phyloP scores from a whole-genome alignment of 2,113 vertebrate species.

The Beaufortia kweichowensis region DNA sequence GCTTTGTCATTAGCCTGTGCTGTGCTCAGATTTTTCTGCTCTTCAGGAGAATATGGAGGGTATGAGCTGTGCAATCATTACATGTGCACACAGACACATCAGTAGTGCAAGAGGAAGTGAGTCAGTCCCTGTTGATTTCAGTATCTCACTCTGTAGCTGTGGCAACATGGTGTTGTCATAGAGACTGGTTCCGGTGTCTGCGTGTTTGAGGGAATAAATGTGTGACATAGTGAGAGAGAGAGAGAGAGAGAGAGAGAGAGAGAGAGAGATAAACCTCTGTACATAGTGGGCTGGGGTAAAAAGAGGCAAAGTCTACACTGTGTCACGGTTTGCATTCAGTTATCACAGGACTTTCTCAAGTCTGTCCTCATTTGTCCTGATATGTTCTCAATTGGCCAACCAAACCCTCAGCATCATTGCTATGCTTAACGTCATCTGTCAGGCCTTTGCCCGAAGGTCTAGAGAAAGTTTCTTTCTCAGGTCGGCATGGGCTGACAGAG shows the following conservation, averaged over 20 bases:
- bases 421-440: not conserved
- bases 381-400: not conserved
- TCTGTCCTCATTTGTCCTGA: not conserved
- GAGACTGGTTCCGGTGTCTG: constrained; percentile 70
- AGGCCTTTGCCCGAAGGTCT: not conserved
- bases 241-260: not conserved
- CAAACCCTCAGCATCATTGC: not conserved
- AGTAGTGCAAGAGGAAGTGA: constrained; percentile 73
- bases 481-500: not conserved
- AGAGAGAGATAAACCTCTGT: too few species aligned
- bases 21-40: not conserved
- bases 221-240: constrained; percentile 25
- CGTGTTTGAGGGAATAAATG: constrained; percentile 27
- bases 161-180: constrained; percentile 69
- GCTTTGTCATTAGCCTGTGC: not conserved
- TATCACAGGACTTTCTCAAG: not conserved
- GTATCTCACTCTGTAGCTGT: constrained; percentile 66
- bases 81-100: not conserved
- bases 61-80: not conserved
- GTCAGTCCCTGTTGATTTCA: constrained; percentile 70
- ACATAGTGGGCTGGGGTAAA: not conserved
- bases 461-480: not conserved
- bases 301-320: not conserved
- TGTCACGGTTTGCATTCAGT: not conserved
- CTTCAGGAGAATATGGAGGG: constrained; percentile 8